Conservation (phyloP, 2,888 invertebrate species). For the Eupithecia inturbata region DNA sequence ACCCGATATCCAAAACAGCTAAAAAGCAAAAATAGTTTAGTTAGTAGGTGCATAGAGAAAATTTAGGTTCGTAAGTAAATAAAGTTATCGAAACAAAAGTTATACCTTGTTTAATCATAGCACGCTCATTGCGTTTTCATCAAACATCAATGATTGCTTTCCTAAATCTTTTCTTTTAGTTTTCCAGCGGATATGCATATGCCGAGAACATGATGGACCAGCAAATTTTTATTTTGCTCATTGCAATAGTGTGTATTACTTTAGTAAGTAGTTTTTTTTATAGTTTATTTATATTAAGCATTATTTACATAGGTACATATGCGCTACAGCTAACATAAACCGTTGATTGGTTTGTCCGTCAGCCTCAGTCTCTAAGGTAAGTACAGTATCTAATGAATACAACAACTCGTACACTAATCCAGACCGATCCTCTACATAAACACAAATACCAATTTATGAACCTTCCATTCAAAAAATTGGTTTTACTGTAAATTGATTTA, state of each 20-base stretch:
- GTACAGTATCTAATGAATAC: no score
- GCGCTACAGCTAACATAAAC: no score
- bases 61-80: background rate
- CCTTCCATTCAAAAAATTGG: background rate
- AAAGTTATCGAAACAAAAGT: conserved; percentile 4
- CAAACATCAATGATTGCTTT: conserved; percentile 7
- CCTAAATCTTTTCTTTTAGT: background rate
- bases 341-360: no score
- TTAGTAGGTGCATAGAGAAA: background rate
- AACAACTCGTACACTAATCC: no score
- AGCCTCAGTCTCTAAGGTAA: no score
- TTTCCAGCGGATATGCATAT: background rate
- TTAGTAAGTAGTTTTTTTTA: conserved; percentile 11
- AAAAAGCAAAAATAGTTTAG: background rate
- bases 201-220: background rate
- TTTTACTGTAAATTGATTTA: background rate
- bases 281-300: no score
- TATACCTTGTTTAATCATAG: conserved; percentile 8
- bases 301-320: no score
- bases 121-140: conserved; percentile 64
- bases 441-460: no score
- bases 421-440: no score
- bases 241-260: background rate
- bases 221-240: background rate
- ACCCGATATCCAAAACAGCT: background rate